phyloP scores from a whole-genome alignment of 2,888 invertebrate species.

The Xestia c-nigrum region DNA sequence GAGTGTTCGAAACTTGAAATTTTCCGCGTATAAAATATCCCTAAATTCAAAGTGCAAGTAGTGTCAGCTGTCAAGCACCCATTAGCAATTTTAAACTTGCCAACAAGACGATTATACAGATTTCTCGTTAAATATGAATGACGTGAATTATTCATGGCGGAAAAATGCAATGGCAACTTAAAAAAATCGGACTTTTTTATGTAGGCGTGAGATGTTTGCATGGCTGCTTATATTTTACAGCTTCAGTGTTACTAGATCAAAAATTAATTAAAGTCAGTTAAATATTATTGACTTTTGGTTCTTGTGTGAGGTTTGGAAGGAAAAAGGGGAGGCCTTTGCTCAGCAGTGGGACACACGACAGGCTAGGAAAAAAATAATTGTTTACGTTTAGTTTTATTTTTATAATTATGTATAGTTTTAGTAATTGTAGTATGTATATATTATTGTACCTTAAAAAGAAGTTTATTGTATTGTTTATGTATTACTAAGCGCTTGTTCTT shows the following conservation, averaged over 20 bases:
- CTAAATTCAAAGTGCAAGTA: conserved; percentile 53
- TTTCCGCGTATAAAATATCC: not conserved
- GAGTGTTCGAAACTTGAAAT: not conserved
- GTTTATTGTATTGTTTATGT: too few relatives aligned
- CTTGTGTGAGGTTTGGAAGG: too few relatives aligned
- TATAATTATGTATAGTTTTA: too few relatives aligned
- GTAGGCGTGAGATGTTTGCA: not conserved
- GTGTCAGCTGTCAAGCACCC: conserved; percentile 11
- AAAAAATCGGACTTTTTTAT: conserved; percentile 28
- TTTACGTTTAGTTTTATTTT: too few relatives aligned
- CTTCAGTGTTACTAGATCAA: not conserved
- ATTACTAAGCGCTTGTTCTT: not conserved
- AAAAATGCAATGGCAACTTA: conserved; percentile 59
- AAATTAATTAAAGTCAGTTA: not conserved
- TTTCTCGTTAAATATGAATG: conserved; percentile 65
- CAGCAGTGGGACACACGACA: too few relatives aligned
- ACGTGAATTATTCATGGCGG: conserved; percentile 61
- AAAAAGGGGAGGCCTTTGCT: too few relatives aligned
- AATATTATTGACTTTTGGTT: not conserved
- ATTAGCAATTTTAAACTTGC: conserved; percentile 64
- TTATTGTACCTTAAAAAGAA: not conserved
- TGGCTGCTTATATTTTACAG: not conserved
- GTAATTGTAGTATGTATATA: too few relatives aligned
- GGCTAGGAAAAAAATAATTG: too few relatives aligned
- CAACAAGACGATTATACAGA: conserved; percentile 54